Percentiles rank a stretch among this genome's conserved stretches.
Conservation (phyloP, 2,113 vertebrate genomes). For the Edolisoma coerulescens region DNA sequence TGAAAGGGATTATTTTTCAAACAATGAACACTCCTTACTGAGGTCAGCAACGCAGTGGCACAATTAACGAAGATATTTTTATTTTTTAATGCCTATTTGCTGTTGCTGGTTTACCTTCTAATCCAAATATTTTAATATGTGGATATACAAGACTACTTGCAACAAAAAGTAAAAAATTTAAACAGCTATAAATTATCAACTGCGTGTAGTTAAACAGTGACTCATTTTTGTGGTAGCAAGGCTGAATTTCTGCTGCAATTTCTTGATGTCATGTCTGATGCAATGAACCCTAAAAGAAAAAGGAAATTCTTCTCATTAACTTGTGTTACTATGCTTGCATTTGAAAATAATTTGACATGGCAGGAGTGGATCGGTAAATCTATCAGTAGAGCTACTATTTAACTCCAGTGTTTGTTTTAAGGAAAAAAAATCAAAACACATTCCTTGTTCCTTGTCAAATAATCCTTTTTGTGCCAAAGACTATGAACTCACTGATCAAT, state of each 20-base stretch:
- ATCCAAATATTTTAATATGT: conserved; percentile 76
- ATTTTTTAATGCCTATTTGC: conserved; percentile 76
- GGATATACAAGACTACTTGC: conserved; percentile 75
- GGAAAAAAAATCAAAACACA: not conserved
- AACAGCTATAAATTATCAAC: conserved; percentile 69
- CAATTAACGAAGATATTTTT: conserved; percentile 75
- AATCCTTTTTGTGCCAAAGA: not conserved
- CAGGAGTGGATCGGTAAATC: not conserved
- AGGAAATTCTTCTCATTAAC: not conserved
- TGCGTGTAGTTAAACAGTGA: conserved; percentile 75
- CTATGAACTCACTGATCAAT: not conserved
- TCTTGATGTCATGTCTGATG: conserved; percentile 79
- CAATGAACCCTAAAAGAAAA: conserved; percentile 70
- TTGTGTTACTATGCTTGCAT: not conserved
- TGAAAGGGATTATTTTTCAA: not conserved
- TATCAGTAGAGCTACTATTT: not conserved
- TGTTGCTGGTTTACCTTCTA: conserved; percentile 75
- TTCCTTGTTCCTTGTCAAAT: not conserved
- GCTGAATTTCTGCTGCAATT: conserved; percentile 78
- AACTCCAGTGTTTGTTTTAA: not conserved
- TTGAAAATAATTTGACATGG: not conserved
- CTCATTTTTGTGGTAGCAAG: conserved; percentile 77
- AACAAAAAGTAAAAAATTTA: conserved; percentile 76
- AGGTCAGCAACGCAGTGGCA: conserved; percentile 78
- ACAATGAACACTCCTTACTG: conserved; percentile 24